Evolutionary conservation across 2,113 vertebrate genomes (phyloP).

Genomic region (Naja naja): DNA sequence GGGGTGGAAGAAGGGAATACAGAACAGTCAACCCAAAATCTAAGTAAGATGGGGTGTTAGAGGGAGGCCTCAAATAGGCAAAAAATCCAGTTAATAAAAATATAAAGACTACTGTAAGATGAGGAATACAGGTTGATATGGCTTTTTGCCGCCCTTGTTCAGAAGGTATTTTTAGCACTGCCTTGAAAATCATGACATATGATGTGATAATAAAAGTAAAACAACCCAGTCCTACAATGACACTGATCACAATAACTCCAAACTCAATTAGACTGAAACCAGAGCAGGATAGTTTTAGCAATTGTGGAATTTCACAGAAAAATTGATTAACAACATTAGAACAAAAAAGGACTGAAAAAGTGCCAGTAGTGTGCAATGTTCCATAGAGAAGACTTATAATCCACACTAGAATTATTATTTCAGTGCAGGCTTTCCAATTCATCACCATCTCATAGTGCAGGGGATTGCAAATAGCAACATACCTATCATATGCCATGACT

Average conservation of each 20-base stretch:
- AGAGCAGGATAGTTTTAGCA: neutral
- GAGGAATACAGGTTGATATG: neutral
- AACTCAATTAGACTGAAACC: neutral
- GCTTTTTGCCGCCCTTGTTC: neutral
- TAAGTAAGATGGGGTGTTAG: neutral
- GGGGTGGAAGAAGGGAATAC: neutral
- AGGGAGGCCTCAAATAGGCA: neutral
- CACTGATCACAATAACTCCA: neutral
- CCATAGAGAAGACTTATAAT: neutral
- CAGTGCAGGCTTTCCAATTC: neutral
- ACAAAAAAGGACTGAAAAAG: neutral
- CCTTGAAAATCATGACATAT: neutral
- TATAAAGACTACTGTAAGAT: neutral
- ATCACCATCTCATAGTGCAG: constrained; percentile 41
- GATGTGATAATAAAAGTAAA: neutral
- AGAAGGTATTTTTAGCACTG: neutral
- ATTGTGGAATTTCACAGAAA: neutral
- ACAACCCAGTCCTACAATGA: neutral
- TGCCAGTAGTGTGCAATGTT: constrained; percentile 10
- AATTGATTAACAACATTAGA: constrained; percentile 6
- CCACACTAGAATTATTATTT: constrained; percentile 2
- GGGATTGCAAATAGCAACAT: constrained; percentile 19
- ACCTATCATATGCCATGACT: constrained; percentile 44
- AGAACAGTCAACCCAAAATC: neutral
- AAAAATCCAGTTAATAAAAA: neutral